Conservation (phyloP, 2,797 vertebrate species). For the Aeoliscus strigatus region DNA sequence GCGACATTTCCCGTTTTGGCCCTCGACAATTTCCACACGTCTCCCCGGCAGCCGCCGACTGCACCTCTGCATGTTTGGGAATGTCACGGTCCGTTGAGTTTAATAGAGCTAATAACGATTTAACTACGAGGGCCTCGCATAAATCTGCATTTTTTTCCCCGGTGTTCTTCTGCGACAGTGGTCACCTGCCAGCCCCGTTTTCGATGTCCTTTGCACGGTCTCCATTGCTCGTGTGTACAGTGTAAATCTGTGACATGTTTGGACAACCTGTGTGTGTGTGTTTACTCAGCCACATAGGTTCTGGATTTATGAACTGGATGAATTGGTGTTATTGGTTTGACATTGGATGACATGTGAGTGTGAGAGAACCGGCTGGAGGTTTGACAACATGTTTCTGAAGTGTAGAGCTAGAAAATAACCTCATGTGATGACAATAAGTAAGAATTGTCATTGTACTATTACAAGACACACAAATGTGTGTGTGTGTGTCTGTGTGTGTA, state of each 20-base stretch:
- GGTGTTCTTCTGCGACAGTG: constrained; percentile 21
- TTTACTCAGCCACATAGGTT: too few relatives aligned
- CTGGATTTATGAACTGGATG: not conserved
- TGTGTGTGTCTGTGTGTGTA: too few relatives aligned
- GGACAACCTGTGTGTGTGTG: not conserved
- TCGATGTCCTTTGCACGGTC: constrained; percentile 7
- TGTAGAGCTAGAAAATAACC: not conserved
- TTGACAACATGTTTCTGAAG: not conserved
- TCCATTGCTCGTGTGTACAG: constrained; percentile 7
- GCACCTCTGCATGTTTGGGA: constrained; percentile 51
- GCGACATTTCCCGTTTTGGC: not conserved
- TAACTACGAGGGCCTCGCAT: constrained; percentile 3
- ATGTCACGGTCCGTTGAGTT: constrained; percentile 45
- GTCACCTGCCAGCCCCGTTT: constrained; percentile 4
- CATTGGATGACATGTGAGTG: not conserved
- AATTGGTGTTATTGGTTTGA: not conserved
- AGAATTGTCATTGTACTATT: too few relatives aligned
- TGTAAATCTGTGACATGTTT: constrained; percentile 39
- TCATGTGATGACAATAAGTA: not conserved
- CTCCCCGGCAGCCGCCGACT: constrained; percentile 32
- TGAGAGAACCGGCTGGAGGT: not conserved
- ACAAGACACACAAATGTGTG: too few relatives aligned
- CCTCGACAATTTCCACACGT: constrained; percentile 27
- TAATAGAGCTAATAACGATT: constrained; percentile 19
- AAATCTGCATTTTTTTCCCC: constrained; percentile 17